phyloP scores from a whole-genome alignment of 1,140 invertebrate species.

The Orius insidiosus region DNA sequence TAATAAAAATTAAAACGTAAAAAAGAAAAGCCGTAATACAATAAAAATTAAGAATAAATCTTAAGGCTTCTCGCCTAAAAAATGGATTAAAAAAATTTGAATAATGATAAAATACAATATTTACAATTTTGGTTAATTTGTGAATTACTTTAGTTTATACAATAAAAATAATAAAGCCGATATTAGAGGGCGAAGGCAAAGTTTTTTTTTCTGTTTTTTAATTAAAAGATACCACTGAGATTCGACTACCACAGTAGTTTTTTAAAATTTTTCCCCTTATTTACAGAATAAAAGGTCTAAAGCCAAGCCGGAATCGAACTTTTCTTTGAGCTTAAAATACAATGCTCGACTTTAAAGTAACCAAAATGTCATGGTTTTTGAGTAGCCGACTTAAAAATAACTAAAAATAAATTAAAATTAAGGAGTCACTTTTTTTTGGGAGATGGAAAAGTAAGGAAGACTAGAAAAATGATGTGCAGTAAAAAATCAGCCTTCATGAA shows the following conservation, averaged over 20 bases:
- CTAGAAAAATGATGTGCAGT: too few species aligned
- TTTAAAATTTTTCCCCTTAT: neutral
- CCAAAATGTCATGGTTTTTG: too few species aligned
- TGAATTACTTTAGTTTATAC: neutral
- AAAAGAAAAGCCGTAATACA: slow-evolving; percentile 2
- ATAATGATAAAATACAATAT: slow-evolving; percentile 15
- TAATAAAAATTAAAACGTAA: slow-evolving; percentile 1
- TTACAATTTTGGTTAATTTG: slow-evolving; percentile 9
- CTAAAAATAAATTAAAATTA: too few species aligned
- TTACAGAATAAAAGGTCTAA: neutral
- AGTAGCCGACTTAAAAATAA: too few species aligned
- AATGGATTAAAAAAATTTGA: slow-evolving; percentile 4
- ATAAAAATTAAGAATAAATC: slow-evolving; percentile 3
- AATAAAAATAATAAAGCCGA: slow-evolving; percentile 1
- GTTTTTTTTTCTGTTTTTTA: neutral
- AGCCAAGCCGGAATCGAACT: neutral
- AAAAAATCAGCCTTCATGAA: too few species aligned
- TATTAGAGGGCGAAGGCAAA: neutral
- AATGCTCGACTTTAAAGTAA: too few species aligned
- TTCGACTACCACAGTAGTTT: slow-evolving; percentile 7
- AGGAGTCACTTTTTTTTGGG: too few species aligned
- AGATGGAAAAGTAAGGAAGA: too few species aligned
- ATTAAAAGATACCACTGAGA: slow-evolving; percentile 8
- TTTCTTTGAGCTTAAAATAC: too few species aligned
- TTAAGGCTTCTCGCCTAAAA: neutral